phyloP scores from a whole-genome alignment of 2,797 vertebrate species.

The Glyptemys insculpta region DNA sequence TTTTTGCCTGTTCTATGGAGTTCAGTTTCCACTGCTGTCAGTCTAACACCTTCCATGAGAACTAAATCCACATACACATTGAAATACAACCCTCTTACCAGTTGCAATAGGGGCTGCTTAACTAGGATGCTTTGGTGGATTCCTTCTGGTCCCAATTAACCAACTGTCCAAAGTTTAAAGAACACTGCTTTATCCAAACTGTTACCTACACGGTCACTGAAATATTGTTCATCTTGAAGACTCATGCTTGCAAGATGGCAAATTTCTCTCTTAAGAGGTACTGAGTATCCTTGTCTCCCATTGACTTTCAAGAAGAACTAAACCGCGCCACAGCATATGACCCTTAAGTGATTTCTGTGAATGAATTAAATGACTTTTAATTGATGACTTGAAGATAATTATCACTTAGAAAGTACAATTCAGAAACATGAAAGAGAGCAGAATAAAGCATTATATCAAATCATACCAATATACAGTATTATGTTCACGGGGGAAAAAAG shows the following conservation, averaged over 20 bases:
- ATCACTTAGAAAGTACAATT: conserved; percentile 27
- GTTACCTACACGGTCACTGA: neutral
- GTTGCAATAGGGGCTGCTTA: neutral
- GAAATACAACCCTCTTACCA: neutral
- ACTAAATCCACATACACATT: neutral
- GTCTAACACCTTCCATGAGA: neutral
- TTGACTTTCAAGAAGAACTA: neutral
- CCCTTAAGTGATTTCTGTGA: conserved; percentile 62
- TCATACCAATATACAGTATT: neutral
- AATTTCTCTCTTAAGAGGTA: conserved; percentile 24
- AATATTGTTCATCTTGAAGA: neutral
- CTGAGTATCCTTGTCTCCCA: neutral
- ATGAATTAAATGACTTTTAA: conserved; percentile 65
- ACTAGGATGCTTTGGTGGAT: neutral
- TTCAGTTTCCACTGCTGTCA: neutral
- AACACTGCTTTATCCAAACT: conserved; percentile 5
- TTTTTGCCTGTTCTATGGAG: neutral
- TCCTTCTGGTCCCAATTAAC: conserved; percentile 35
- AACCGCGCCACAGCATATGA: neutral
- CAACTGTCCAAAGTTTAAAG: neutral
- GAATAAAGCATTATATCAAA: conserved; percentile 50
- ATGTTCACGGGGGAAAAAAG: neutral
- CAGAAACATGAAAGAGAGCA: conserved; percentile 35
- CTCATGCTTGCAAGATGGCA: neutral
- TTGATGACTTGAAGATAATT: conserved; percentile 49